Evolutionary conservation across 2,113 vertebrate species (phyloP), one percentile per base, ranked within the genome.

Genomic region (Poeciliopsis occidentalis): DNA sequence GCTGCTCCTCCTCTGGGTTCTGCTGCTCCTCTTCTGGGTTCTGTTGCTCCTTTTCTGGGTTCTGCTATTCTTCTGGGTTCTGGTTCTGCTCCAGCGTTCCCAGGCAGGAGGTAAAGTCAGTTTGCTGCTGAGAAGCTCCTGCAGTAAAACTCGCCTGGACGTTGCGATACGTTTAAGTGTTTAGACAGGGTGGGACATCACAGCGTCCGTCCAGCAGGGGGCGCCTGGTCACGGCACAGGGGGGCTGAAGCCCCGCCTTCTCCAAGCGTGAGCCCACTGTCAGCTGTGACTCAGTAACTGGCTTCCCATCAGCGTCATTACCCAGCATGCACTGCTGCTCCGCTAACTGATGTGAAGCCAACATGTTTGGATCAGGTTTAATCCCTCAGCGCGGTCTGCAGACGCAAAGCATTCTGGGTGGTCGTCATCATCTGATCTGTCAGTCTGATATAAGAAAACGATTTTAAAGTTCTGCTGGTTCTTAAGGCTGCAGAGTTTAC

Each of bases 301-400:
- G 78, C 79, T 85, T 79, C 77, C 77, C 68, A 74, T 64, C 76
- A 0, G 69, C 31, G 4, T 64, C 64, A 24, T 77, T 79, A 84
- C 82, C 85, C 79, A 84, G 79, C 78, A 4, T 87, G 67, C 85
- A 71, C 51, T 60, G 65, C 78, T 73, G 78, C 75, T 19, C 2
- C 0, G 27, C 8, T 32, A 60, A 69, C 30, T 65, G 68, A 78
- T 75, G 44, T 31, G 30, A 30, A 44, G 44, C 79, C 85, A 84
- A 82, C 82, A 80, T 15, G 69, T 69, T 75, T 32, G 15, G 13
- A 15, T 68, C 60, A 32, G 64, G 51, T 69, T 31, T 29, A 41
- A 76, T 73, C 26, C 65, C 75, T 72, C 22, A 44, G 72, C 0
- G 27, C 10, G 17, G 76, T 63, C 79, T 82, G 44, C 72, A 82